Base-by-base conservation (phyloP, 2,888 invertebrate genomes). In the Helleia helle region DNA sequence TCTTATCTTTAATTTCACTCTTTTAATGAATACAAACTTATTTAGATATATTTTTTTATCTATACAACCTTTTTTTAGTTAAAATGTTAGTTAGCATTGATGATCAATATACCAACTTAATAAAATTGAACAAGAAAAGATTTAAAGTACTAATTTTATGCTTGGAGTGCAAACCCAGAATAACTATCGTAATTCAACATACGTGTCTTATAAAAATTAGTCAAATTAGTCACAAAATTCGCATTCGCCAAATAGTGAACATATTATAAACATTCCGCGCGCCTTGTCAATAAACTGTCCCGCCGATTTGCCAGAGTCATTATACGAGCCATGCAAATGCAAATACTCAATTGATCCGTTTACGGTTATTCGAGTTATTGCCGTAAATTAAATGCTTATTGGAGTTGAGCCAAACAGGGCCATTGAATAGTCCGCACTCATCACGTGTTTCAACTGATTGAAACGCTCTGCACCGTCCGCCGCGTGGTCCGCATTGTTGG, bases 321-420 rank as follows among this genome's bases (percentile, higher is more conserved):
- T n/a, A 42, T 15, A 48, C 38, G 52, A 57, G 58, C n/a, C n/a
- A n/a, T n/a, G n/a, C 54, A 48, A 53, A 58, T 61, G 51, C 48
- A 50, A 55, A 57, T 49, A 44, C 48, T 30, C 58, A 55, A 63
- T 63, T 60, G 61, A 63, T 55, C 62, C 60, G 46, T 59, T 57
- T 60, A 61, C 49, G 59, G 60, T 40, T 25, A 48, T 46, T 49
- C 51, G 50, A 52, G 49, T 57, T 57, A 58, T 56, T 52, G 56
- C 54, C 47, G 53, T 55, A 58, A 60, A 62, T 61, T 60, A 56
- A 52, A 48, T 44, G 46, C 50, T 54, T 51, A 54, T 57, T 52
- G 50, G 50, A 44, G 39, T 42, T 24, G 36, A 27, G 15, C 37
- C 26, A 34, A 31, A 40, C 6, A 42, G 31, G 25, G n/a, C 30